Evolutionary conservation across 2,888 invertebrate species (phyloP).

Genomic region (Crioceris asparagi): DNA sequence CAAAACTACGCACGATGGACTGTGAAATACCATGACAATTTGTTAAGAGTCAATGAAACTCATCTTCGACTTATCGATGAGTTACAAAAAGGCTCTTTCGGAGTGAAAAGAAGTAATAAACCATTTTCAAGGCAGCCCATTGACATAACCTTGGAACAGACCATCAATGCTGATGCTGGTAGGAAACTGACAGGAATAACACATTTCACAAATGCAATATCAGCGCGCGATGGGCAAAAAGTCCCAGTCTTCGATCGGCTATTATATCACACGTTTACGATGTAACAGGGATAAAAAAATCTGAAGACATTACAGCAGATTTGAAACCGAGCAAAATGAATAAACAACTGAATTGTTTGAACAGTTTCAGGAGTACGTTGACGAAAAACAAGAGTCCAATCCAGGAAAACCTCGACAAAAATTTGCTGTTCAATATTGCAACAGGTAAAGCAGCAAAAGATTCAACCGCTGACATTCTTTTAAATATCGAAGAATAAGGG

Average conservation of each 20-base stretch:
- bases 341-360: too few species aligned
- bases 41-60: constrained; percentile 6
- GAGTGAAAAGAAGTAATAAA: constrained; percentile 11
- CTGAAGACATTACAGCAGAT: constrained; percentile 10
- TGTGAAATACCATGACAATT: constrained; percentile 16
- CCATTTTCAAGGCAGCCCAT: constrained; percentile 4
- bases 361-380: too few species aligned
- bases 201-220: constrained; percentile 1
- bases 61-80: constrained; percentile 5
- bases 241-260: constrained; percentile 3
- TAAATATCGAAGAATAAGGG: constrained; percentile 3
- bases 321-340: constrained; percentile 8
- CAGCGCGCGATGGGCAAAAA: constrained; percentile 6
- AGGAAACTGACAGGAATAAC: constrained; percentile 7
- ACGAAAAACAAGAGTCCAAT: constrained; percentile 12
- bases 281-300: constrained; percentile 1
- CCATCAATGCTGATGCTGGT: constrained; percentile 22
- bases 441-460: constrained; percentile 12
- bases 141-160: constrained; percentile 18
- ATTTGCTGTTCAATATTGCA: constrained; percentile 14
- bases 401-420: constrained; percentile 4
- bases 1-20: constrained; percentile 8
- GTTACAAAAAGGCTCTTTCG: constrained; percentile 12
- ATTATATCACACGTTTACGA: constrained; percentile 1
- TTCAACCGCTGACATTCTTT: constrained; percentile 2